Percentiles rank a stretch among this genome's conserved stretches.
These are phyloP conservation scores for Endotricha flammealis DNA, from an alignment of 2,888 invertebrate species.

Conservation along the genomic window DNA sequence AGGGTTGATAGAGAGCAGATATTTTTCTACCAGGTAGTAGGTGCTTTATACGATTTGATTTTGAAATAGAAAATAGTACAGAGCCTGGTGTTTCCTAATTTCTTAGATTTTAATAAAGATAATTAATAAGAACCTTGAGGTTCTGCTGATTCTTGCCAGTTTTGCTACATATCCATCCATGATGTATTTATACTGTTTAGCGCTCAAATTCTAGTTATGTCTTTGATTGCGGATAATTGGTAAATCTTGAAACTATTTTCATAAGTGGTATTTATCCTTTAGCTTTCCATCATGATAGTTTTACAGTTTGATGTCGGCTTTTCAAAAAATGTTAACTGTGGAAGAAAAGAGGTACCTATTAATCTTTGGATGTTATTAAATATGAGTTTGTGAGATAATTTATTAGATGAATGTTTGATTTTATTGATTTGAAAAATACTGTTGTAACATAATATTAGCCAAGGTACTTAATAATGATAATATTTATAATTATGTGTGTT, in stretches of 20 bases:
- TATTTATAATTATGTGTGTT: slow-evolving; percentile 42
- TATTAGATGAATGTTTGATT: slow-evolving; percentile 45
- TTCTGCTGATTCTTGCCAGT: slow-evolving; percentile 67
- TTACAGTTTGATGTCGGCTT: slow-evolving; percentile 75
- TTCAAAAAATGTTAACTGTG: slow-evolving; percentile 72
- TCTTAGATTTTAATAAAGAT: slow-evolving; percentile 58
- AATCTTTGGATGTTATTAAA: slow-evolving; percentile 59
- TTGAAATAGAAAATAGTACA: slow-evolving; percentile 54
- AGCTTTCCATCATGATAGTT: slow-evolving; percentile 67
- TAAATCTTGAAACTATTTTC: slow-evolving; percentile 60
- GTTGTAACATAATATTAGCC: slow-evolving; percentile 42
- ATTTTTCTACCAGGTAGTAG: slow-evolving; percentile 70
- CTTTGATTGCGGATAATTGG: slow-evolving; percentile 56
- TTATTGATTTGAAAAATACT: slow-evolving; percentile 38
- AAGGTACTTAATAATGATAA: slow-evolving; percentile 36
- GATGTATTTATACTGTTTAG: slow-evolving; percentile 58
- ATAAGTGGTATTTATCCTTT: slow-evolving; percentile 59
- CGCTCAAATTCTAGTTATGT: slow-evolving; percentile 50
- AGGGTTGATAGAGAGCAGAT: slow-evolving; percentile 63
- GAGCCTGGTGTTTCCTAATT: slow-evolving; percentile 61
- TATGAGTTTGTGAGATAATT: slow-evolving; percentile 54
- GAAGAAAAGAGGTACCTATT: slow-evolving; percentile 73
- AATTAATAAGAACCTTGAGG: slow-evolving; percentile 38
- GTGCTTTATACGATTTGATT: slow-evolving; percentile 66
- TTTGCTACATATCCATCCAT: slow-evolving; percentile 72